Base-by-base conservation (phyloP, 2,797 vertebrate genomes). In the Acanthornis magna region DNA sequence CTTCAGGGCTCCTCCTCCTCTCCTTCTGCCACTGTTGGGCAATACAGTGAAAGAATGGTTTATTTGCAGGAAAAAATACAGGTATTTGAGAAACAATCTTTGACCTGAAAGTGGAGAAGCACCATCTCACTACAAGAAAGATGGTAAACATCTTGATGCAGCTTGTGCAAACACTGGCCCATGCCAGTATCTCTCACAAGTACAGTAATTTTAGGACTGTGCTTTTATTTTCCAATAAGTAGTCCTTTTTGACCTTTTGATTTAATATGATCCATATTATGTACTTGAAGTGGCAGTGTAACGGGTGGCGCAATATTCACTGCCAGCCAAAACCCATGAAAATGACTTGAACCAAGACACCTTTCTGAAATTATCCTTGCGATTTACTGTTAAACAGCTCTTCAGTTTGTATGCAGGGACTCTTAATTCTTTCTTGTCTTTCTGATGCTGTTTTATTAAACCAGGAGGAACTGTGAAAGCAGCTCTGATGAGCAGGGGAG, bases 191-290 rank as follows among this genome's bases (percentile, higher is more conserved):
- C 68, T 75, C 53, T 77, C 77, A 13, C 0, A 40, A 51, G 36
- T 20, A 26, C 18, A 29, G 11, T 81, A 23, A 42, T 61, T 53
- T 42, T 29, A 72, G 55, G 54, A 50, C 54, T 81, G 16, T 9
- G 14, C 25, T 61, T 77, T 72, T 71, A 63, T 60, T 90, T 89
- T 70, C 50, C 27, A 50, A 2, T 57, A 34, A 61, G 17, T 48
- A 65, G 38, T 32, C n/a, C 11, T 72, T 74, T 78, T 30, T 72
- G 34, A 43, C 26, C 75, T 54, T 5, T 25, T 30, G 58, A 12
- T 50, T 75, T 54, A 45, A 43, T 38, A 40, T 32, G 21, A 43
- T 88, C 0, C 0, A 3, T 27, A 18, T 43, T 45, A 11, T 0
- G 3, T 81, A 22, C 22, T 47, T 55, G 26, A 77, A n/a, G 29